Conservation (phyloP, 1,140 invertebrate genomes). For the Ceratitis capitata region DNA sequence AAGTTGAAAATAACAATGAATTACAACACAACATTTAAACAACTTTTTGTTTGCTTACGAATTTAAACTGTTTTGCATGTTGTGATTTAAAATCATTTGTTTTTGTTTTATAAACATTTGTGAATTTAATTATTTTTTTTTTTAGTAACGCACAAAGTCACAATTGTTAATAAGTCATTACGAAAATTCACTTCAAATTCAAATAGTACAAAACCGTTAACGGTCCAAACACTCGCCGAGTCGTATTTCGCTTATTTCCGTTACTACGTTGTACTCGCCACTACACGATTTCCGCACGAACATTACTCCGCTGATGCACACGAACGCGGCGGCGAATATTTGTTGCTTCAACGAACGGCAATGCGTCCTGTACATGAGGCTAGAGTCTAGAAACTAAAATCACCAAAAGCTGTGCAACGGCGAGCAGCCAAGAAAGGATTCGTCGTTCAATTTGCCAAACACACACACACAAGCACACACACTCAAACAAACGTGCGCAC, state of each 20-base stretch:
- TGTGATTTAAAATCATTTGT: background rate
- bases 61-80: conserved; percentile 1
- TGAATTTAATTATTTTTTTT: background rate
- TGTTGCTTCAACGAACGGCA: background rate
- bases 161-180: background rate
- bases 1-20: background rate
- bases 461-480: background rate
- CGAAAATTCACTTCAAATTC: background rate
- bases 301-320: background rate
- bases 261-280: background rate
- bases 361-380: conserved; percentile 58
- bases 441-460: background rate
- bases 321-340: conserved; percentile 6
- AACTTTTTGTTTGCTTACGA: conserved; percentile 4
- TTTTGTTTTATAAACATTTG: background rate
- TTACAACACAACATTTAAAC: conserved; percentile 19
- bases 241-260: background rate
- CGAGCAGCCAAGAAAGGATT: conserved; percentile 42
- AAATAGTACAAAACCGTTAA: conserved; percentile 18
- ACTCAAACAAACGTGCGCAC: background rate
- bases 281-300: background rate
- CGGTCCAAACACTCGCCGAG: background rate
- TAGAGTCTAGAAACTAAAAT: conserved; percentile 60
- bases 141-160: background rate
- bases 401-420: conserved; percentile 34